phyloP scores from a whole-genome alignment of 2,797 vertebrate species.

The Channallabes apus region DNA sequence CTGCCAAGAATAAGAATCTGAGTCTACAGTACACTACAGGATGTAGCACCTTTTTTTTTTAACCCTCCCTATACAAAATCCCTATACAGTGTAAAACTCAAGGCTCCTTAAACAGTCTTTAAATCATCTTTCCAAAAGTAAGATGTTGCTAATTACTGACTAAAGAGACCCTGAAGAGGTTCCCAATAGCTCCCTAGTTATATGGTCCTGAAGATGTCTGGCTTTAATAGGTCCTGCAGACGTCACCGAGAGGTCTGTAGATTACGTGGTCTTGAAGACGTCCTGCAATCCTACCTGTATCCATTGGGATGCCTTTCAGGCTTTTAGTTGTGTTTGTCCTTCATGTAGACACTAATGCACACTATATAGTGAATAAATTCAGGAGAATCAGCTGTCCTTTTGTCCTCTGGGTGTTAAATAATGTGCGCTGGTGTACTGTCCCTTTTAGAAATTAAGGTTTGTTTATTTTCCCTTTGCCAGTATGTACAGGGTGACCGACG shows the following conservation, averaged over 20 bases:
- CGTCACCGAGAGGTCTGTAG: no score
- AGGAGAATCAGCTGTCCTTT: not conserved
- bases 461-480: not conserved
- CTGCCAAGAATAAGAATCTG: not conserved
- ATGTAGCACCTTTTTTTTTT: not conserved
- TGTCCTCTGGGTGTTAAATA: not conserved
- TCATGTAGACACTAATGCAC: not conserved
- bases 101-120: no score
- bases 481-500: no score
- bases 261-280: no score
- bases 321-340: not conserved
- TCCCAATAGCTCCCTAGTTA: no score
- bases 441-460: not conserved
- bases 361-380: not conserved
- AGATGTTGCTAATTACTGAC: no score
- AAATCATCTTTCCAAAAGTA: no score
- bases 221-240: no score
- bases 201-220: no score
- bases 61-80: not conserved
- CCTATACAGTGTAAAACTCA: no score
- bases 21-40: not conserved
- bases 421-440: not conserved
- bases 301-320: not conserved
- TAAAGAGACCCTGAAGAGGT: no score
- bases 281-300: no score